Evolutionary conservation across 92 coral and sea anemone genomes (phyloP).

Genomic region (Epizoanthus stellaris): DNA sequence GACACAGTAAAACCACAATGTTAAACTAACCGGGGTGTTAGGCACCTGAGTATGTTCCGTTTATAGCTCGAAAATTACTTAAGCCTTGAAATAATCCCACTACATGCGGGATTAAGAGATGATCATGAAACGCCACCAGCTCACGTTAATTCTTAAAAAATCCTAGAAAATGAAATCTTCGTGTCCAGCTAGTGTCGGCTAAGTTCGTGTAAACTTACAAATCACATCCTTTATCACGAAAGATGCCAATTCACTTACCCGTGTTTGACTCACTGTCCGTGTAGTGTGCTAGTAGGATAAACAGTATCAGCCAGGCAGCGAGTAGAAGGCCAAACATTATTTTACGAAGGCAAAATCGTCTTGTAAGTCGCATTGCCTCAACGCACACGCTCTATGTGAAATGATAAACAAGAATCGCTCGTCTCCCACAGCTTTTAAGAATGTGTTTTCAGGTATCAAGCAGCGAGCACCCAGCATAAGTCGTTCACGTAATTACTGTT

Average conservation of each 20-base stretch:
- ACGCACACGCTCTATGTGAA: conserved; percentile 8
- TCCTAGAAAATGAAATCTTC: neutral
- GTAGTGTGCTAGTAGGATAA: conserved; percentile 20
- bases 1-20: conserved; percentile 6
- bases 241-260: conserved; percentile 23
- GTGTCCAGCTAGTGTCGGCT: neutral
- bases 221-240: too few relatives aligned
- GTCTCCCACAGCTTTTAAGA: conserved; percentile 36
- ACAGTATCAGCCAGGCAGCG: conserved; percentile 23
- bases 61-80: neutral
- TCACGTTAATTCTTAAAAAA: neutral
- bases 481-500: conserved; percentile 18
- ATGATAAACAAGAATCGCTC: conserved; percentile 1
- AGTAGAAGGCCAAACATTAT: conserved; percentile 23
- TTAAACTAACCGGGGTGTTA: neutral
- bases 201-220: conserved; percentile 8
- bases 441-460: conserved; percentile 44
- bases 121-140: neutral
- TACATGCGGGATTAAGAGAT: neutral
- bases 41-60: neutral
- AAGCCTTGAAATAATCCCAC: neutral
- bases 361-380: conserved; percentile 33
- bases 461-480: conserved; percentile 13
- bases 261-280: conserved; percentile 33
- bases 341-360: conserved; percentile 43